phyloP scores from a whole-genome alignment of 2,888 invertebrate species.

The Caenorhabditis sp. region DNA sequence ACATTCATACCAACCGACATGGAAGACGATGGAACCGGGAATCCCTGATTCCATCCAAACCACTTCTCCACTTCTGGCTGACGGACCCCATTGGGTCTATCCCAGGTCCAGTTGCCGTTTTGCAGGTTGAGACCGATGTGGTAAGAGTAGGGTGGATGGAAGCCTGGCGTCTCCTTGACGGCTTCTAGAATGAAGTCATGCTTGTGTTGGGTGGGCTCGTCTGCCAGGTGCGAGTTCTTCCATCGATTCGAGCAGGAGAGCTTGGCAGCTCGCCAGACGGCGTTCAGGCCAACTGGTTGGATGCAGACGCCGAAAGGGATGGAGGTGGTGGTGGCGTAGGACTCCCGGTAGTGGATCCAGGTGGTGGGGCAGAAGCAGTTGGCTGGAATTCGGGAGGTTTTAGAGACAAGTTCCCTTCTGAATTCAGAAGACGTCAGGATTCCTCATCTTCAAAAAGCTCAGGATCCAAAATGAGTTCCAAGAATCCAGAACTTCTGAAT shows the following conservation, averaged over 20 bases:
- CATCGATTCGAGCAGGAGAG: neutral
- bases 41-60: neutral
- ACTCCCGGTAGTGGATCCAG: constrained; percentile 44
- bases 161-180: neutral
- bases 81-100: neutral
- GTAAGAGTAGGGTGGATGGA: neutral
- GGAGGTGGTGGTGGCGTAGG: neutral
- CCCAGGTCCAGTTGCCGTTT: neutral
- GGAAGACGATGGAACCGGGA: neutral
- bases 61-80: neutral
- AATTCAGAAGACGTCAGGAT: no score
- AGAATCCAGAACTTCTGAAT: no score
- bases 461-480: no score
- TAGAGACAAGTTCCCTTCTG: no score
- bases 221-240: neutral
- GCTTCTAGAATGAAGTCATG: neutral
- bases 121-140: neutral
- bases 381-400: constrained; percentile 34
- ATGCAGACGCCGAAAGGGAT: neutral
- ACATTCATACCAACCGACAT: neutral
- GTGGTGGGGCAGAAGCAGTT: constrained; percentile 62
- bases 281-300: neutral
- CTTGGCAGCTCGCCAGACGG: neutral
- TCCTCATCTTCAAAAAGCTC: no score
- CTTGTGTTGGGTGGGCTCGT: neutral